These are phyloP conservation scores for Onthophagus sagittarius DNA, from an alignment of 2,888 invertebrate species.

Conservation along the genomic window DNA sequence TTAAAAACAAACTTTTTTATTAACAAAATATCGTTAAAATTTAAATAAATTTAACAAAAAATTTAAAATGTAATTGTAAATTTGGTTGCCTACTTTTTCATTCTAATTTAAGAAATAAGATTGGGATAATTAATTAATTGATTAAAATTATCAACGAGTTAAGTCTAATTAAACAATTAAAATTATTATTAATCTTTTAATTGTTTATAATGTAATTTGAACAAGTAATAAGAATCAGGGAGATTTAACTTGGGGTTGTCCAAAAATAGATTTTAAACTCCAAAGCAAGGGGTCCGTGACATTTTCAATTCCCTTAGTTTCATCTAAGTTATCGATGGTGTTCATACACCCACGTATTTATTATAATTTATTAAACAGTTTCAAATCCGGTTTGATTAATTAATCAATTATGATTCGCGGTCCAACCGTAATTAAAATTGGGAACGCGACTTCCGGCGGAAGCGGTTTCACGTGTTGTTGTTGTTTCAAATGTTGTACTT, in stretches of 20 bases:
- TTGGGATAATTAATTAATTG: neutral
- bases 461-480: conserved; percentile 63
- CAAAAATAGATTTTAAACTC: neutral
- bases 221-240: neutral
- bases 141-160: neutral
- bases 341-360: neutral
- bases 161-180: too few relatives aligned
- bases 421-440: conserved; percentile 52
- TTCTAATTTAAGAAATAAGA: neutral
- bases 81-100: conserved; percentile 1
- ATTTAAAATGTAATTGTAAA: too few relatives aligned
- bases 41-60: too few relatives aligned
- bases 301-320: neutral
- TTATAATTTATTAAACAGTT: neutral
- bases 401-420: conserved; percentile 42
- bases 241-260: neutral
- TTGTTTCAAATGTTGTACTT: conserved; percentile 73
- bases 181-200: too few relatives aligned
- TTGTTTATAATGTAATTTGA: too few relatives aligned
- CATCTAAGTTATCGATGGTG: neutral
- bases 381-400: neutral
- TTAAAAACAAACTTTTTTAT: too few relatives aligned
- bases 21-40: too few relatives aligned
- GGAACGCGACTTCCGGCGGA: conserved; percentile 15
- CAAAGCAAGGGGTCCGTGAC: neutral